Evolutionary conservation across 2,888 invertebrate genomes (phyloP), one percentile per base, ranked within the genome.

Genomic region (Netelia inedita): DNA sequence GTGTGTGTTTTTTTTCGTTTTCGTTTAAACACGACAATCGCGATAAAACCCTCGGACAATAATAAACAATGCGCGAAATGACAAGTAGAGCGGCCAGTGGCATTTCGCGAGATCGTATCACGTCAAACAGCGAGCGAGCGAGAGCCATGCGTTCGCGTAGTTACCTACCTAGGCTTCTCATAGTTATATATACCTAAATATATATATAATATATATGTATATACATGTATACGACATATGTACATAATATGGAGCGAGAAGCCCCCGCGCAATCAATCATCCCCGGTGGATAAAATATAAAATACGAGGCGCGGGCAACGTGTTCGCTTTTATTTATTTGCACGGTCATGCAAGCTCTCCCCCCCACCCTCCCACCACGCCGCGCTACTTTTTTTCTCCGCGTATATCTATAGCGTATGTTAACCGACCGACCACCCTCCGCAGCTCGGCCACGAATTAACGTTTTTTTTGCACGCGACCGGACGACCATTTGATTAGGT

Each of bases 21-120:
- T 85, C 82, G 80, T 69, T 84, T 80, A 80, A 84, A 80, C 82
- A 83, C 83, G 87, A 80, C 88, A 88, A 91, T 91, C 92, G 87
- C 87, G 92, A 92, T 92, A 92, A 91, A 92, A 88, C 83, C 91
- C 89, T 90, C 90, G 91, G 91, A 90, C 90, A 92, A 93, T 92
- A 92, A 93, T 93, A 93, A 93, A 93, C 93, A 93, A 93, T 92
- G 92, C 93, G 92, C 91, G 91, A 92, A 93, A 93, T 92, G 92
- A 92, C 92, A 92, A 92, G 92, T 91, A 92, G 88, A 87, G 87
- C 87, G 83, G 81, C 87, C 88, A 87, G 87, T 90, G 90, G 89
- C 91, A 91, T 92, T 92, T 92, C 89, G 91, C 92, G 91, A 90
- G 93, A 92, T 92, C 82, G 79, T 92, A 92, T 93, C 93, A 72